Evolutionary conservation across 2,797 vertebrate genomes (phyloP).

Genomic region (Antrozous pallidus): DNA sequence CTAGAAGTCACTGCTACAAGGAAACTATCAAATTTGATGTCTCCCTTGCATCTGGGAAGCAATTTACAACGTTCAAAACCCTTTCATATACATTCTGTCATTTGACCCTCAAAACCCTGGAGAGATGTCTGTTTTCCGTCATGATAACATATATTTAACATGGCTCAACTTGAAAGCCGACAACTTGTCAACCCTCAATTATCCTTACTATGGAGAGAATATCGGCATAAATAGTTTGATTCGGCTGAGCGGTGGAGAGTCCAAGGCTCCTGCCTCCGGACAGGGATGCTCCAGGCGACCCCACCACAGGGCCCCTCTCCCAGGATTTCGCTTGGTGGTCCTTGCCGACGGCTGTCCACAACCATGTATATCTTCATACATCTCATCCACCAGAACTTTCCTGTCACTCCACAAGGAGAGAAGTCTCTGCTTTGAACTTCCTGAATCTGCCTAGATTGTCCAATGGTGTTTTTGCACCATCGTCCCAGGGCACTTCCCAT

Average conservation of each 20-base stretch:
- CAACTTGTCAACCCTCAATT: conserved; percentile 46
- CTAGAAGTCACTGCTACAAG: background rate
- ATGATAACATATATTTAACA: conserved; percentile 30
- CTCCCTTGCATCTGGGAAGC: background rate
- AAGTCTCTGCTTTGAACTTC: background rate
- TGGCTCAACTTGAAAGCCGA: conserved; percentile 51
- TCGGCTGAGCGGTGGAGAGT: background rate
- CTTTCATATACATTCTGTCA: conserved; percentile 53
- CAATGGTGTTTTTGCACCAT: background rate
- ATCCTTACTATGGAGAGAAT: conserved; percentile 13
- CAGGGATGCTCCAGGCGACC: background rate
- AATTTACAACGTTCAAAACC: conserved; percentile 44
- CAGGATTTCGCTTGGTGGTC: background rate
- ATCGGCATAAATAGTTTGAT: background rate
- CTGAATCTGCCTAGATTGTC: background rate
- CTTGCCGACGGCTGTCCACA: background rate
- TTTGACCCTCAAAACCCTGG: conserved; percentile 57
- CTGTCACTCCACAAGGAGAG: background rate
- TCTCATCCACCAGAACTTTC: background rate
- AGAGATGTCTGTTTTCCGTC: conserved; percentile 55
- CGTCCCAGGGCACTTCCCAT: background rate
- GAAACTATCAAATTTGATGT: conserved; percentile 45
- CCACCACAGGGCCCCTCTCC: background rate
- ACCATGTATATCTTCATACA: background rate
- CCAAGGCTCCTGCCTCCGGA: background rate